phyloP scores from a whole-genome alignment of 2,888 invertebrate genomes.

The Melieria picta region DNA sequence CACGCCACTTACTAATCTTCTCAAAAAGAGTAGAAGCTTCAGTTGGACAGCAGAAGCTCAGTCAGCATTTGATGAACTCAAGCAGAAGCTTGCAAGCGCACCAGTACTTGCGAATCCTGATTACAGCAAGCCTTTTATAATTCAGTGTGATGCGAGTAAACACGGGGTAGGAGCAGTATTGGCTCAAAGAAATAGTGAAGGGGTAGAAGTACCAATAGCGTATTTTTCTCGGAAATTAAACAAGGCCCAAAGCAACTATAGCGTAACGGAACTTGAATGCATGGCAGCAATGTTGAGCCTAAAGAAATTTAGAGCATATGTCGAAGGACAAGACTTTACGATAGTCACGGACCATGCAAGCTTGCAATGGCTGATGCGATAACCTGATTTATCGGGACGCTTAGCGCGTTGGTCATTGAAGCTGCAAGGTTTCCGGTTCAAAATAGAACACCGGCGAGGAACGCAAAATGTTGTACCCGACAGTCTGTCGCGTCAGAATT shows the following conservation, averaged over 20 bases:
- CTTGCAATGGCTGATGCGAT: conserved; percentile 13
- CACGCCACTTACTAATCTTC: conserved; percentile 35
- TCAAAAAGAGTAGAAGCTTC: conserved; percentile 30
- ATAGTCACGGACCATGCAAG: conserved; percentile 20
- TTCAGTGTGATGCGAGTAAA: conserved; percentile 34
- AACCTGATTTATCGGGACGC: conserved; percentile 28
- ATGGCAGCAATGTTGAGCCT: conserved; percentile 20
- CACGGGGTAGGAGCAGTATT: conserved; percentile 27
- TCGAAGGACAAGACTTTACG: conserved; percentile 27
- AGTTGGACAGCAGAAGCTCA: conserved; percentile 27
- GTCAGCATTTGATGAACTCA: conserved; percentile 15
- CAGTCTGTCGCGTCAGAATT: conserved; percentile 29
- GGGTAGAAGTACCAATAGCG: conserved; percentile 31
- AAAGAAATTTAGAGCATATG: conserved; percentile 20
- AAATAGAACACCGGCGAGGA: conserved; percentile 30
- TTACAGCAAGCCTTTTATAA: conserved; percentile 30
- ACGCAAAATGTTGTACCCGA: conserved; percentile 32
- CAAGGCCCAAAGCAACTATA: conserved; percentile 31
- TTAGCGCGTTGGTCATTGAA: conserved; percentile 33
- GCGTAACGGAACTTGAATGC: conserved; percentile 26
- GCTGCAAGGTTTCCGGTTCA: conserved; percentile 28
- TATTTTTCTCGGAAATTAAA: conserved; percentile 33
- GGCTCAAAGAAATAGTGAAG: conserved; percentile 25
- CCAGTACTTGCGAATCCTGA: conserved; percentile 25
- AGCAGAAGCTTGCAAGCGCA: conserved; percentile 9